A percentile compares a stretch with the other conserved stretches of the same genome.
phyloP scores from a whole-genome alignment of 2,888 invertebrate species.

The Autographa pulchrina region DNA sequence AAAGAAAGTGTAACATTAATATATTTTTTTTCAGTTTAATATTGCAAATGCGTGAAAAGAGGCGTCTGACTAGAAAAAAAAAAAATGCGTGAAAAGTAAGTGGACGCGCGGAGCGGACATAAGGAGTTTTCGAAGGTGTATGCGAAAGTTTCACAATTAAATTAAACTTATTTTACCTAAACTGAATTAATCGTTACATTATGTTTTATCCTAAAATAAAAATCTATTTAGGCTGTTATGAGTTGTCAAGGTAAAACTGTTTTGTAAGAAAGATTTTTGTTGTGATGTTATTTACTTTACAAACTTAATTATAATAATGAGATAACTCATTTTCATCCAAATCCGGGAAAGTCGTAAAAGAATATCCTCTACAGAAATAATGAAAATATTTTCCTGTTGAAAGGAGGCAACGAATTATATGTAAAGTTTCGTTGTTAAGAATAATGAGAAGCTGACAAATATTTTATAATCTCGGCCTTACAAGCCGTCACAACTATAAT shows the following conservation, averaged over 20 bases:
- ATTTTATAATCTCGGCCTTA: background rate
- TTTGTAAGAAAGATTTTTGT: slow-evolving; percentile 13
- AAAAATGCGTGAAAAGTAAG: no score
- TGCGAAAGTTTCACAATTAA: no score
- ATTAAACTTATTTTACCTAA: no score
- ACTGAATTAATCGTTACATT: no score
- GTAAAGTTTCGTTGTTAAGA: background rate
- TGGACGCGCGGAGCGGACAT: no score
- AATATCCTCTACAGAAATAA: background rate
- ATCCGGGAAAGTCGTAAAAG: background rate
- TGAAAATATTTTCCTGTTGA: background rate
- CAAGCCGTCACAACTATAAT: background rate
- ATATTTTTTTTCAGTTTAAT: no score
- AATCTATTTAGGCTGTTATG: background rate
- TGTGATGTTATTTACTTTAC: background rate
- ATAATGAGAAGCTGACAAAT: background rate
- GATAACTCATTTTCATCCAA: slow-evolving; percentile 21
- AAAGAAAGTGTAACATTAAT: background rate
- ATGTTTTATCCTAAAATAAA: no score
- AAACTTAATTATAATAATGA: slow-evolving; percentile 17
- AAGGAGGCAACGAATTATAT: slow-evolving; percentile 5
- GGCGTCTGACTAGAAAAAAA: no score
- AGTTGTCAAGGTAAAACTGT: slow-evolving; percentile 7
- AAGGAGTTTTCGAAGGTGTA: no score
- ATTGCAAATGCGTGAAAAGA: no score